phyloP scores from a whole-genome alignment of 2,888 invertebrate species.

The Xestia c-nigrum region DNA sequence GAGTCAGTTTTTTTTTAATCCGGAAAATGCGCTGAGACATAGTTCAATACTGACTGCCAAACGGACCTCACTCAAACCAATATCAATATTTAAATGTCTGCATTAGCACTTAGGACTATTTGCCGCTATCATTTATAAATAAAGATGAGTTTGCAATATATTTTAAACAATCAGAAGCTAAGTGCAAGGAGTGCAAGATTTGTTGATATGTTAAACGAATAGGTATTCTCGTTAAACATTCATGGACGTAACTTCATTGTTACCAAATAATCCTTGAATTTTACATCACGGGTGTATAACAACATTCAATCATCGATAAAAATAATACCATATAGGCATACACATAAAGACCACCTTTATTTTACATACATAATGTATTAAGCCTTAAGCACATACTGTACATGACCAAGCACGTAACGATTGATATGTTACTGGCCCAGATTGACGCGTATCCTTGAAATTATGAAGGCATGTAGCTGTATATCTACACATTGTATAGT shows the following conservation, averaged over 20 bases:
- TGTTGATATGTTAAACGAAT: not conserved
- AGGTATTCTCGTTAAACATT: not conserved
- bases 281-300: slow-evolving; percentile 6
- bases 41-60: no score
- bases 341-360: slow-evolving; percentile 4
- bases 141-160: not conserved
- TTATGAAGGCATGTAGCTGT: slow-evolving; percentile 12
- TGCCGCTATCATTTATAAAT: not conserved
- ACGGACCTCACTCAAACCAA: not conserved
- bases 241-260: not conserved
- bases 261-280: slow-evolving; percentile 20
- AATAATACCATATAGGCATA: slow-evolving; percentile 32
- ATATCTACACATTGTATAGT: not conserved
- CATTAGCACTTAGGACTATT: not conserved
- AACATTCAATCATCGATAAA: slow-evolving; percentile 35
- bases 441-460: slow-evolving; percentile 50
- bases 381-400: slow-evolving; percentile 35
- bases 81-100: not conserved
- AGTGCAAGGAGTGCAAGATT: not conserved
- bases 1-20: not conserved
- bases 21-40: not conserved
- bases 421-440: slow-evolving; percentile 37
- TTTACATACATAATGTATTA: slow-evolving; percentile 27
- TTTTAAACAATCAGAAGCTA: not conserved
- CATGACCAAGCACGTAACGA: slow-evolving; percentile 44